Conservation (phyloP, 2,113 vertebrate species). For the Penelope pileata region DNA sequence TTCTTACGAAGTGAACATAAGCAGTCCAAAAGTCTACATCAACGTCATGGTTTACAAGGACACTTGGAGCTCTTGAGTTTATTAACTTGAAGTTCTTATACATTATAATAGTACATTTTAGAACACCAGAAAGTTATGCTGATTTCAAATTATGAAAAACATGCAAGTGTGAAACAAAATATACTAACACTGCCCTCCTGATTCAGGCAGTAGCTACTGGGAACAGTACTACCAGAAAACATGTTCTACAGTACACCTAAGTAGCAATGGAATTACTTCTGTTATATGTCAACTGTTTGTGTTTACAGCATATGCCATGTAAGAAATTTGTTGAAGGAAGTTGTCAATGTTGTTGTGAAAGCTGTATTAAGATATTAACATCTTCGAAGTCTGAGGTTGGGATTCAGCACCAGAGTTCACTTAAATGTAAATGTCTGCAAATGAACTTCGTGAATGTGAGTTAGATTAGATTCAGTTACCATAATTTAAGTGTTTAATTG, state of each 20-base stretch:
- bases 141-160: neutral
- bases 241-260: neutral
- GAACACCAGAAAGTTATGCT: neutral
- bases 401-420: neutral
- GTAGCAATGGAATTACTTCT: neutral
- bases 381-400: neutral
- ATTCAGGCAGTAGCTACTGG: neutral
- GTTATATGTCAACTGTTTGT: neutral
- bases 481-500: neutral
- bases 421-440: neutral
- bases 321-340: neutral
- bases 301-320: neutral
- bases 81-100: neutral
- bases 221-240: neutral
- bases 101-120: neutral
- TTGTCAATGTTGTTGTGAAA: neutral
- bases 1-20: neutral
- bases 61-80: neutral
- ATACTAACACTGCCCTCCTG: neutral
- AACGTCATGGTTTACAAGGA: neutral
- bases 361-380: neutral
- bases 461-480: neutral
- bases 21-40: neutral
- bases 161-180: neutral
- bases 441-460: neutral